phyloP scores from a whole-genome alignment of 2,797 vertebrate genomes.

The Hippoglossus hippoglossus region DNA sequence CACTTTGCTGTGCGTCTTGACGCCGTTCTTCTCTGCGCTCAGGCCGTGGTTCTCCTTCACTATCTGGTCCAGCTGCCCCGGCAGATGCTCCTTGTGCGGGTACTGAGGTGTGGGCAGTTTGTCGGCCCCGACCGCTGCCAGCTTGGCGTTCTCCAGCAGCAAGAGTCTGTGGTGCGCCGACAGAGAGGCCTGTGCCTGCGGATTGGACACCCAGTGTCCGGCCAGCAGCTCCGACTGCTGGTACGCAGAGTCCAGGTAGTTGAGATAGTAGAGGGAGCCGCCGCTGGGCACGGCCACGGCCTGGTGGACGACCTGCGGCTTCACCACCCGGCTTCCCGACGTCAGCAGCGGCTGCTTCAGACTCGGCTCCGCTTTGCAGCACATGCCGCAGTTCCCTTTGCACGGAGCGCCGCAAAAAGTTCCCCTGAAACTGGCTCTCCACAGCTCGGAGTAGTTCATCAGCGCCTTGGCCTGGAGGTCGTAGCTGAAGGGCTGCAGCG shows the following conservation, averaged over 20 bases:
- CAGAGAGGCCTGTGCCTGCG: constrained; percentile 89
- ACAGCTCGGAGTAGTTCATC: constrained; percentile 96
- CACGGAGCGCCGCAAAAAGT: constrained; percentile 88
- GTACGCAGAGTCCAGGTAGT: constrained; percentile 95
- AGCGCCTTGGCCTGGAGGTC: constrained; percentile 94
- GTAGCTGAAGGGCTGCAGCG: constrained; percentile 92
- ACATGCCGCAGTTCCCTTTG: constrained; percentile 92
- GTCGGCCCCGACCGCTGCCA: constrained; percentile 82
- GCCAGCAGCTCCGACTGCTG: constrained; percentile 89
- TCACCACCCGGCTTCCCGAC: constrained; percentile 89
- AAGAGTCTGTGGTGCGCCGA: constrained; percentile 94
- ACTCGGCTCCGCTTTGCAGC: constrained; percentile 89
- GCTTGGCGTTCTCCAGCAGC: constrained; percentile 92
- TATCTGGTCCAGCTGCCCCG: constrained; percentile 94
- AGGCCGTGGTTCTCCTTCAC: constrained; percentile 92
- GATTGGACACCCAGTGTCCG: constrained; percentile 89
- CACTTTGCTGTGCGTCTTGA: constrained; percentile 87
- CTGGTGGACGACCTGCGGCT: constrained; percentile 97
- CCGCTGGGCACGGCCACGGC: constrained; percentile 88
- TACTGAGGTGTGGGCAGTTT: constrained; percentile 91
- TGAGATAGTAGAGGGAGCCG: constrained; percentile 95
- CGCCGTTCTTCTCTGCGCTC: constrained; percentile 84
- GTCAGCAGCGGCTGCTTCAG: constrained; percentile 84
- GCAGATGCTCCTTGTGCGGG: constrained; percentile 84
- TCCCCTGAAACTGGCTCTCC: constrained; percentile 92